Base-by-base conservation (phyloP, 1,140 invertebrate species). In the Theocolax elegans region DNA sequence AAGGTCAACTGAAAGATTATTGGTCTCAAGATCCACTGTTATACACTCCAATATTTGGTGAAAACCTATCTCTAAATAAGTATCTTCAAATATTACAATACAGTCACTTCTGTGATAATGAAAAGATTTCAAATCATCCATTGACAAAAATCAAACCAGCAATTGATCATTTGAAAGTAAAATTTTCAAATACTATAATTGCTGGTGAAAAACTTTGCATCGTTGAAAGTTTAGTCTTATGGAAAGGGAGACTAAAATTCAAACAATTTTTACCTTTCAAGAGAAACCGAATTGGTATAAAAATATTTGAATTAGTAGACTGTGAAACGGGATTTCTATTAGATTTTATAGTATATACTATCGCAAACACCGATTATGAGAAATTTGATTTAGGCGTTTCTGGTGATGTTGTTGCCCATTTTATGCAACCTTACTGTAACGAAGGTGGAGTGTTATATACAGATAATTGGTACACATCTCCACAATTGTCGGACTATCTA, bases 11-110 rank as follows among this genome's bases (percentile, higher is more conserved):
- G 12, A 38, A 72, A 42, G 66, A 74, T 46, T 80, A 80, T 74
- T 81, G 79, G 77, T 59, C 40, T 15, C 73, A 10, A 27, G 66
- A 80, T 63, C 13, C 66, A 23, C 25, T 79, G 4, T 21, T 80
- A 7, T 35, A 10, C 12, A 79, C 75, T 38, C 75, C 75, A 25
- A 72, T 76, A 42, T 79, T 79, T 63, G 13, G 46, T 9, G 17
- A 77, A 65, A 70, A 54, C 0, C 78, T 81, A 74, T 17, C 66
- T 38, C 53, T 74, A 58, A 54, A 79, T 53, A 48, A 71, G 17
- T 76, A 72, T 67, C 29, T 74, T 17, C 17, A 59, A 49, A 71
- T 66, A 53, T 60, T 71, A 58, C 21, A 46, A 21, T 71, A 42
- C 44, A 44, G 60, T 44, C 29, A 71, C 60, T 71, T 71, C 56